Conservation (phyloP, 2,113 vertebrate genomes). For the Poeciliopsis retropinna region DNA sequence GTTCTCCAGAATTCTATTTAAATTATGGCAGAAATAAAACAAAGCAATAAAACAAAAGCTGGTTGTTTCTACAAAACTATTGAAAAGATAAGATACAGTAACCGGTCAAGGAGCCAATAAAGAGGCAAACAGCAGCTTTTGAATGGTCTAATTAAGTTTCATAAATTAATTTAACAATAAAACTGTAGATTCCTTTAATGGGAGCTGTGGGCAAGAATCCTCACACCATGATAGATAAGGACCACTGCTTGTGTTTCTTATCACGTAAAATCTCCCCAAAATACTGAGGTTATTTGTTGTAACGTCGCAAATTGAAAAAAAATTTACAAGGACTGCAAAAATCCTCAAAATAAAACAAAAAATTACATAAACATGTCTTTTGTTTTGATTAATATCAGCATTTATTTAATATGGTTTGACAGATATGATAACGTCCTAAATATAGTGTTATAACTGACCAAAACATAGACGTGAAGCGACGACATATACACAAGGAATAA, state of each 20-base stretch:
- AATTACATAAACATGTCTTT: not conserved
- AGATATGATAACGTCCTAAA: slow-evolving; percentile 14
- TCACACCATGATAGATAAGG: not conserved
- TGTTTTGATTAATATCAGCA: not conserved
- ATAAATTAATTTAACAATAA: not conserved
- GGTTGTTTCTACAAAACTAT: no score
- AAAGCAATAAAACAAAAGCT: no score
- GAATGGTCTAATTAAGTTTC: not conserved
- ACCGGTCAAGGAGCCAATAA: no score
- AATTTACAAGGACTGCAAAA: not conserved
- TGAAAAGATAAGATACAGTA: no score
- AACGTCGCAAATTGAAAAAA: not conserved
- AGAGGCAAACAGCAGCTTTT: not conserved
- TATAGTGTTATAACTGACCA: not conserved
- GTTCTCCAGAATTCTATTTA: no score
- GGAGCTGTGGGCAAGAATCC: not conserved
- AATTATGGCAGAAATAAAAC: no score
- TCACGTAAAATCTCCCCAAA: not conserved
- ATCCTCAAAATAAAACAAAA: not conserved
- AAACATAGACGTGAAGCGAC: not conserved
- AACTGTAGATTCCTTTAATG: not conserved
- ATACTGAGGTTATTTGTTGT: not conserved
- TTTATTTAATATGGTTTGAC: not conserved
- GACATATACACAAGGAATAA: slow-evolving; percentile 5
- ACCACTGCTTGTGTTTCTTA: not conserved